Evolutionary conservation across 1,140 invertebrate genomes (phyloP).

Genomic region (Drosophila rhopaloa): DNA sequence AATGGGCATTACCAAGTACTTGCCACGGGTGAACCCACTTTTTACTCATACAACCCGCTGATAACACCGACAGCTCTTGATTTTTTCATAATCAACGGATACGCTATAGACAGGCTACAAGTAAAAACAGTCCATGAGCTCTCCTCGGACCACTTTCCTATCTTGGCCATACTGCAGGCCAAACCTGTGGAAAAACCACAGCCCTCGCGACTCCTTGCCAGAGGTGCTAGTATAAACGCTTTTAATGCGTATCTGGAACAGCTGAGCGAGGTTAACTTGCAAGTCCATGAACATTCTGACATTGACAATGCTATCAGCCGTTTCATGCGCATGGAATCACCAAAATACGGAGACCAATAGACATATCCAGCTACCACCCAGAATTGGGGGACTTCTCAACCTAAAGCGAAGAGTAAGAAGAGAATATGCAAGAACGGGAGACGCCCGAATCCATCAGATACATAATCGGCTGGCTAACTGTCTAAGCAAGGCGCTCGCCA

Average conservation of each 20-base stretch:
- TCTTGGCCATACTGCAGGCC: neutral
- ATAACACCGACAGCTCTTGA: too few species aligned
- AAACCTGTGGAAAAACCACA: conserved; percentile 4
- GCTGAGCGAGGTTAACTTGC: too few species aligned
- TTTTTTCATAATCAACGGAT: too few species aligned
- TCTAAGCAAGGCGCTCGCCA: neutral
- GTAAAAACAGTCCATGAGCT: neutral
- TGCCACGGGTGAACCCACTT: too few species aligned
- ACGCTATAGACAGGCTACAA: neutral
- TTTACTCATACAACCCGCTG: too few species aligned
- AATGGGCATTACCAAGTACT: too few species aligned
- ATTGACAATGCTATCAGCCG: too few species aligned
- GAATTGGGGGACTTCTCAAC: too few species aligned
- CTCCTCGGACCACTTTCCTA: neutral
- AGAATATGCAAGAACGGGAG: conserved; percentile 1
- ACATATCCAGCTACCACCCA: too few species aligned
- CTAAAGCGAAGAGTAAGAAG: neutral
- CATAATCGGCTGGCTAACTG: neutral
- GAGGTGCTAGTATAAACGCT: conserved; percentile 6
- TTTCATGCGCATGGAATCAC: too few species aligned
- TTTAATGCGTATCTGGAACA: conserved; percentile 1
- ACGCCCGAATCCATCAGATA: conserved; percentile 1
- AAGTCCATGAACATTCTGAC: neutral
- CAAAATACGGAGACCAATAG: neutral
- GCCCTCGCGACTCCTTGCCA: neutral